phyloP scores from a whole-genome alignment of 2,113 vertebrate genomes.

The Terrapene triunguis region DNA sequence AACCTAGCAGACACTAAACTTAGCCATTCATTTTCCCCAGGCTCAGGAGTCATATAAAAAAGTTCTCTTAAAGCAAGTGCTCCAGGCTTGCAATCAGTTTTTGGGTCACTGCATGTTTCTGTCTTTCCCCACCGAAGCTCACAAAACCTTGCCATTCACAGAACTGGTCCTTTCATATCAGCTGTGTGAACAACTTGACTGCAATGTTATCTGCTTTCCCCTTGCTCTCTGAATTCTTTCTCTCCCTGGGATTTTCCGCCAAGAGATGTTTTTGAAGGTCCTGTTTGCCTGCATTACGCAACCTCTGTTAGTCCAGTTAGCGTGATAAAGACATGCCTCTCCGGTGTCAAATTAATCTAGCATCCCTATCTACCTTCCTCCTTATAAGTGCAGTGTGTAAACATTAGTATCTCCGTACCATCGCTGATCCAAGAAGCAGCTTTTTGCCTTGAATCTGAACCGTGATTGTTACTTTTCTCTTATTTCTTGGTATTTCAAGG shows the following conservation, averaged over 20 bases:
- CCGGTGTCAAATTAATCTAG: not conserved
- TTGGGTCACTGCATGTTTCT: not conserved
- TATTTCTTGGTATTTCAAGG: fast-evolving
- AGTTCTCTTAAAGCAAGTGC: not conserved
- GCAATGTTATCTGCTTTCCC: not conserved
- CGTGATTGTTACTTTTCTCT: not conserved
- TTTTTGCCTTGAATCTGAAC: not conserved
- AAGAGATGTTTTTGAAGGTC: not conserved
- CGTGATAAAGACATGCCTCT: not conserved
- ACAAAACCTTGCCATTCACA: not conserved
- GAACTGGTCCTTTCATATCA: not conserved
- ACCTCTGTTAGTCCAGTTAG: not conserved
- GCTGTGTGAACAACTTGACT: not conserved
- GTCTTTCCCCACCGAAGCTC: not conserved
- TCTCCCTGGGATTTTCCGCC: fast-evolving
- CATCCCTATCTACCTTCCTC: not conserved
- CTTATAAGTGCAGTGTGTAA: not conserved
- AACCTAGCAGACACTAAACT: not conserved
- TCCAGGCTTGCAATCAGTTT: not conserved
- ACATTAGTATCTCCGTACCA: not conserved
- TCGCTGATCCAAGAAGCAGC: not conserved
- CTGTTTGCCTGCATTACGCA: fast-evolving
- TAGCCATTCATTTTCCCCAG: not conserved
- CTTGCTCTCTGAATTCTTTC: not conserved
- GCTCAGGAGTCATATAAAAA: not conserved